These are phyloP conservation scores for Epiblema foenella DNA, from an alignment of 2,888 invertebrate genomes.

Conservation along the genomic window DNA sequence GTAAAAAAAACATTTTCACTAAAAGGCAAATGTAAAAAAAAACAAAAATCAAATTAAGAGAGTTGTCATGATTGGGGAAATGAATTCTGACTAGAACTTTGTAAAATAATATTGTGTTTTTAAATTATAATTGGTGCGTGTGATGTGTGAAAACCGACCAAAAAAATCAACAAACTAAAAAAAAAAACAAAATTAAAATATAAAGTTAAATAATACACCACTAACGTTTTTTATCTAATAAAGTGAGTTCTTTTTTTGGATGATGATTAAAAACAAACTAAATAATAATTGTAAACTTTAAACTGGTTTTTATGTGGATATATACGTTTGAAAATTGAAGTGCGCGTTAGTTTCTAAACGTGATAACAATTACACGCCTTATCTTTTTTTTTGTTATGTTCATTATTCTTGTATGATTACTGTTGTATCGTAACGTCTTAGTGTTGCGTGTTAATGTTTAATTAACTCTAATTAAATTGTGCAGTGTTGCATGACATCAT, in stretches of 20 bases:
- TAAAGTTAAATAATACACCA: too few relatives aligned
- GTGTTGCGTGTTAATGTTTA: conserved; percentile 18
- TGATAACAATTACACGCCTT: neutral
- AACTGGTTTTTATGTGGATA: neutral
- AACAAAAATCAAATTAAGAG: neutral
- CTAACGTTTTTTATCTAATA: too few relatives aligned
- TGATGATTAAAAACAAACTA: too few relatives aligned
- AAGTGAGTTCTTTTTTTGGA: too few relatives aligned
- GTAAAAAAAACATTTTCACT: neutral
- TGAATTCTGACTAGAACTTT: too few relatives aligned
- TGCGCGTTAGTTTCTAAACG: neutral
- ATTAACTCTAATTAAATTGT: conserved; percentile 42
- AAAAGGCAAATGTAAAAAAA: neutral
- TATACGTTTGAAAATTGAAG: neutral
- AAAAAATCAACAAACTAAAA: too few relatives aligned
- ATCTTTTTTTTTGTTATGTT: conserved; percentile 9
- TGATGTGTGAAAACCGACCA: too few relatives aligned
- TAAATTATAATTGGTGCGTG: too few relatives aligned
- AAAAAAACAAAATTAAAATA: too few relatives aligned
- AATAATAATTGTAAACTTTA: too few relatives aligned
- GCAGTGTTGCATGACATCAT: conserved; percentile 47
- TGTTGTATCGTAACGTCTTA: neutral
- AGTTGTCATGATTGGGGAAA: neutral
- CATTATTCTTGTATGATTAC: conserved; percentile 11
- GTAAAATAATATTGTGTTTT: too few relatives aligned